Percentiles rank a stretch among this genome's conserved stretches.
These are phyloP conservation scores for Acanthosepion lycidas DNA, from an alignment of 2,888 invertebrate species.

Conservation along the genomic window DNA sequence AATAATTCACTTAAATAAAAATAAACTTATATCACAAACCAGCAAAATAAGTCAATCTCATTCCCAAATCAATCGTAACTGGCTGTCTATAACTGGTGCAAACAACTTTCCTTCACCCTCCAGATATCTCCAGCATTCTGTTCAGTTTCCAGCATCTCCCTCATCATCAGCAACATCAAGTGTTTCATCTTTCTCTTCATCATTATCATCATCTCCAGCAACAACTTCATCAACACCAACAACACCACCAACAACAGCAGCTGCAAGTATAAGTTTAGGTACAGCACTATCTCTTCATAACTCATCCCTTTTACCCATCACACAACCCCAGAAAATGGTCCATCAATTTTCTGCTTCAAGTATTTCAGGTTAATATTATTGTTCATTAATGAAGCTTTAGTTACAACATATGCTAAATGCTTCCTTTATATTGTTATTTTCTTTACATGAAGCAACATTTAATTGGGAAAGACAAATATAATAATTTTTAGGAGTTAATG, in stretches of 20 bases:
- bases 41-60: not conserved
- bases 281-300: not conserved
- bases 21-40: not conserved
- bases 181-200: not conserved
- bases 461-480: too few relatives aligned
- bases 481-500: too few relatives aligned
- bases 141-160: not conserved
- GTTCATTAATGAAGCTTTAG: not conserved
- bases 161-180: not conserved
- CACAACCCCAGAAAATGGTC: constrained; percentile 18
- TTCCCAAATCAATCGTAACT: not conserved
- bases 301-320: not conserved
- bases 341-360: not conserved
- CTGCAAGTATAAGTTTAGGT: not conserved
- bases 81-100: not conserved
- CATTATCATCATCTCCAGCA: not conserved
- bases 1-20: not conserved
- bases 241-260: not conserved
- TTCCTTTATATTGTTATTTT: too few relatives aligned
- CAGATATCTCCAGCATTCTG: not conserved
- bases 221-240: not conserved
- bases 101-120: constrained; percentile 4
- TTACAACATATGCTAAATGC: not conserved
- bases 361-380: constrained; percentile 7
- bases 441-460: too few relatives aligned